Conservation (phyloP, 2,888 invertebrate species). For the Dasypogon diadema region DNA sequence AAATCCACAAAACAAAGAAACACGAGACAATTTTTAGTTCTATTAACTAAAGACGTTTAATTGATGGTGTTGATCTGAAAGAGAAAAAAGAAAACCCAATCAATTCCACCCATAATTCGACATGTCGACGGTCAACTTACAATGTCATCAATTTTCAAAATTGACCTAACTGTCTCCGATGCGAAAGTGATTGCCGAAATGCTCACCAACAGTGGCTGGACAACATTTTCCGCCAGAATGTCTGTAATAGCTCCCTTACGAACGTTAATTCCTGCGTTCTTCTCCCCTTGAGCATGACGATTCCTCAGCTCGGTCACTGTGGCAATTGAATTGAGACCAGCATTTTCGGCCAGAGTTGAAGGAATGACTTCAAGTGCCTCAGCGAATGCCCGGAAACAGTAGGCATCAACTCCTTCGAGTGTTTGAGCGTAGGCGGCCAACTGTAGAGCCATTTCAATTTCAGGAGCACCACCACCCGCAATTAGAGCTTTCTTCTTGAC, state of each 20-base stretch:
- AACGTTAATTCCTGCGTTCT: conserved; percentile 94
- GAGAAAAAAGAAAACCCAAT: not conserved
- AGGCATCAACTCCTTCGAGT: conserved; percentile 92
- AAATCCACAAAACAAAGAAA: conserved; percentile 11
- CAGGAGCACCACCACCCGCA: conserved; percentile 97
- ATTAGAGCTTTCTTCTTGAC: conserved; percentile 93
- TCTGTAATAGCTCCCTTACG: conserved; percentile 96
- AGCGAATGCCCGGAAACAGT: conserved; percentile 95
- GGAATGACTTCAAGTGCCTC: conserved; percentile 96
- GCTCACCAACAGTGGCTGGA: conserved; percentile 96
- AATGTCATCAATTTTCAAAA: conserved; percentile 99
- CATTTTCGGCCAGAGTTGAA: conserved; percentile 89
- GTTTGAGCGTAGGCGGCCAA: conserved; percentile 85
- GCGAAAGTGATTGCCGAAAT: conserved; percentile 93
- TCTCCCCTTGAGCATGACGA: conserved; percentile 89
- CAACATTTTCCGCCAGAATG: conserved; percentile 96
- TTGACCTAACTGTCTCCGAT: conserved; percentile 96
- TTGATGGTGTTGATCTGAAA: conserved; percentile 43
- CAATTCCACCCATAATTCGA: not conserved
- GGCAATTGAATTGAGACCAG: conserved; percentile 90
- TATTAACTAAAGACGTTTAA: not conserved
- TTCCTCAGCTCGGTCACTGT: conserved; percentile 97
- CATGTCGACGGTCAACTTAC: conserved; percentile 70
- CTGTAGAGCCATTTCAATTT: conserved; percentile 91
- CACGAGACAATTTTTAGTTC: not conserved